Conservation (phyloP, 2,113 vertebrate genomes). For the Lagopus leucura region DNA sequence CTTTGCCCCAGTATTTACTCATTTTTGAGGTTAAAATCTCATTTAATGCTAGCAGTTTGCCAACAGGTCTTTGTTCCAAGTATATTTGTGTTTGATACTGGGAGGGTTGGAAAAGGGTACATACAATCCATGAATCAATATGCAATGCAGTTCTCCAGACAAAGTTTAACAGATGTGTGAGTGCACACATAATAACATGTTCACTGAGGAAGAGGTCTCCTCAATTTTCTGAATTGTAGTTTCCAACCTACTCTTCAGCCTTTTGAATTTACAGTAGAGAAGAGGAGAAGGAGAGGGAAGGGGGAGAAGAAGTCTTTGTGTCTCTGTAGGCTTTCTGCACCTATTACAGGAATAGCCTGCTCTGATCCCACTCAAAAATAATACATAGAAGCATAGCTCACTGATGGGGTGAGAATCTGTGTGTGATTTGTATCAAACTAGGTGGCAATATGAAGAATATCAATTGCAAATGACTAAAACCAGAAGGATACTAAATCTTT, state of each 20-base stretch:
- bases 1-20: not conserved
- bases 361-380: not conserved
- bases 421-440: not conserved
- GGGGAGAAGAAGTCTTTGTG: not conserved
- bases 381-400: not conserved
- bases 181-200: not conserved
- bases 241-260: not conserved
- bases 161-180: not conserved
- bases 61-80: not conserved
- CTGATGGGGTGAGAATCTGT: not conserved
- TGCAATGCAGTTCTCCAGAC: not conserved
- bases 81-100: not conserved
- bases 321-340: not conserved
- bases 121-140: not conserved
- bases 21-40: not conserved
- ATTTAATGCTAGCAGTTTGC: not conserved
- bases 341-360: not conserved
- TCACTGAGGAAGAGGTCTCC: not conserved
- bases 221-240: constrained; percentile 15
- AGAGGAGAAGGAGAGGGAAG: not conserved
- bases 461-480: not conserved
- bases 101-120: not conserved
- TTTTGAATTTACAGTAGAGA: constrained; percentile 5
- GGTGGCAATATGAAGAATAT: not conserved
- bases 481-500: not conserved